Evolutionary conservation across 1,140 invertebrate genomes (phyloP).

Genomic region (Caerostris extrusa): DNA sequence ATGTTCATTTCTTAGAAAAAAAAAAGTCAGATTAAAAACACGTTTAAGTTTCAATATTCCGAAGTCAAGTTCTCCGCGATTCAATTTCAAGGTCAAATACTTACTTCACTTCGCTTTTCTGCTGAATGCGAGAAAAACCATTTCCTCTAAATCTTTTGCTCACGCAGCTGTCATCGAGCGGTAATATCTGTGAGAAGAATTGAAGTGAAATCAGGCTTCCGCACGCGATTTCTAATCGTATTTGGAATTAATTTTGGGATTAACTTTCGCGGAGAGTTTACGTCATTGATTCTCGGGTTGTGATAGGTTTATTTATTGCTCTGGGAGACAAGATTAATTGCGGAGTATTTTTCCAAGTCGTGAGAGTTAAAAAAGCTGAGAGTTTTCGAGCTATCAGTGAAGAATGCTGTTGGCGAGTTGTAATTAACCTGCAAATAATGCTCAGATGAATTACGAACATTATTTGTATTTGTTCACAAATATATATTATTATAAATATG

Average conservation of each 20-base stretch:
- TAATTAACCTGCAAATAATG: no score
- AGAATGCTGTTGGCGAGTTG: no score
- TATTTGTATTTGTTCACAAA: no score
- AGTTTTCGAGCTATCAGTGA: no score
- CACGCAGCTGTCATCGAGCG: slow-evolving; percentile 15
- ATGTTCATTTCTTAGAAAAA: background rate
- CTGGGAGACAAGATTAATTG: no score
- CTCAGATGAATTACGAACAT: no score
- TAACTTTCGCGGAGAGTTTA: background rate
- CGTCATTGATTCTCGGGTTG: background rate
- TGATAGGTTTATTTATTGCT: no score
- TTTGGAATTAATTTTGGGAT: slow-evolving; percentile 27
- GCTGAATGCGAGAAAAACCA: background rate
- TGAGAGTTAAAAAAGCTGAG: no score
- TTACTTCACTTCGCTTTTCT: background rate
- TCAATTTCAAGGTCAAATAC: background rate
- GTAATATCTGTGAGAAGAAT: background rate
- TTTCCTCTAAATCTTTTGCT: slow-evolving; percentile 8
- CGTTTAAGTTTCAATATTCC: background rate
- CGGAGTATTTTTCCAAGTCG: no score
- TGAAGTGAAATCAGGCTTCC: background rate
- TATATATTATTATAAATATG: no score
- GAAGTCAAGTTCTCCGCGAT: background rate
- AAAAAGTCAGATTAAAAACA: background rate
- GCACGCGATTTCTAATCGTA: slow-evolving; percentile 10